Conservation (phyloP, 1,140 invertebrate genomes). For the Heliconius nattereri region DNA sequence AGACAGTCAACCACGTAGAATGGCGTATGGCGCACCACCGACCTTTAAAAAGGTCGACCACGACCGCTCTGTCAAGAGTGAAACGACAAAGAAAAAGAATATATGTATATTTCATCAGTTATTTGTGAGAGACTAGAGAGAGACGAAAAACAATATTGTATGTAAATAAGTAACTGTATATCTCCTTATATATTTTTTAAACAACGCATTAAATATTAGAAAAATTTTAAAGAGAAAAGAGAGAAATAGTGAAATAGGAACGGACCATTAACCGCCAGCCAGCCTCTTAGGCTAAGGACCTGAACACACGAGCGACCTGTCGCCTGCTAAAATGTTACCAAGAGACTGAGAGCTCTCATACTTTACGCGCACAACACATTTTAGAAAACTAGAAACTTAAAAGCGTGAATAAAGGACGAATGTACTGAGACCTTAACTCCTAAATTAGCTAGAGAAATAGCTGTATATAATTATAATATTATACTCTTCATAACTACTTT, state of each 20-base stretch:
- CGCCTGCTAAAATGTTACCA: constrained; percentile 24
- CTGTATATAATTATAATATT: no score
- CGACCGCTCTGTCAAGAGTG: no score
- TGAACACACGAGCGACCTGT: constrained; percentile 33
- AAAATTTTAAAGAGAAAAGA: neutral
- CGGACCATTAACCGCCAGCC: constrained; percentile 31
- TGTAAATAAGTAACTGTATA: no score
- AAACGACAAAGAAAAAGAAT: no score
- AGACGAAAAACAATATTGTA: no score
- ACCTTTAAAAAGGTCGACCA: no score
- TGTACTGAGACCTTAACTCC: neutral
- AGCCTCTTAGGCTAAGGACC: constrained; percentile 34
- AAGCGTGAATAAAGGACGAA: neutral
- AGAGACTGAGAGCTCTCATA: constrained; percentile 26
- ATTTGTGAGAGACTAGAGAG: no score
- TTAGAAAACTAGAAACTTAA: constrained; percentile 5
- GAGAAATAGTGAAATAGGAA: constrained; percentile 29
- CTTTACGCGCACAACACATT: constrained; percentile 18
- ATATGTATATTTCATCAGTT: no score
- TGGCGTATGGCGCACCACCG: no score
- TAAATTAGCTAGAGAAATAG: neutral
- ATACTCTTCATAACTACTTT: no score
- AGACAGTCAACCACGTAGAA: no score
- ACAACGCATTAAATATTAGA: neutral
- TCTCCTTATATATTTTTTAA: neutral